phyloP scores from a whole-genome alignment of 2,888 invertebrate species.

The Taenaris catops region DNA sequence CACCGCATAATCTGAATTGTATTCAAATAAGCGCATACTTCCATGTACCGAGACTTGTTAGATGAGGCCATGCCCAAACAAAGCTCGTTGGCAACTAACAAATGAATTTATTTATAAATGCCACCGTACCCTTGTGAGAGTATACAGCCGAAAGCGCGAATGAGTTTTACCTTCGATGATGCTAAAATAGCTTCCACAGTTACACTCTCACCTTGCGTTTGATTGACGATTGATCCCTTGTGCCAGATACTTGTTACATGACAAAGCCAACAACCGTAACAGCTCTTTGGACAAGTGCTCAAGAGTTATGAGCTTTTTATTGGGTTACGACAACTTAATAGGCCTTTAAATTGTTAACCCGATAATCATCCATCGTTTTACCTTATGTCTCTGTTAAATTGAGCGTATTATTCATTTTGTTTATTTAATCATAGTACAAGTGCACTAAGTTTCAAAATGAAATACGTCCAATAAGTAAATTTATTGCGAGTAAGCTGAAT shows the following conservation, averaged over 20 bases:
- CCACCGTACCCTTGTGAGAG: conserved; percentile 71
- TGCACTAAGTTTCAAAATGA: too few species aligned
- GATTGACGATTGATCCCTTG: conserved; percentile 79
- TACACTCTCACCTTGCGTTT: conserved; percentile 78
- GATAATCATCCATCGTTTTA: conserved; percentile 2
- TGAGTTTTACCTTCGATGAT: conserved; percentile 77
- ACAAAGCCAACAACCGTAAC: conserved; percentile 35
- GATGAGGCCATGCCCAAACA: conserved; percentile 30
- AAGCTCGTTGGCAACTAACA: conserved; percentile 58
- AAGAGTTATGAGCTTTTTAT: conserved; percentile 8
- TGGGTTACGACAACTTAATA: conserved; percentile 10
- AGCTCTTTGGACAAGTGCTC: conserved; percentile 7
- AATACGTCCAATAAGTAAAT: conserved; percentile 1
- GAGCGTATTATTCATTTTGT: too few species aligned
- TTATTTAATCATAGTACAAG: too few species aligned
- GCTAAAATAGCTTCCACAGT: conserved; percentile 74
- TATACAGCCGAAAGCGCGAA: conserved; percentile 75
- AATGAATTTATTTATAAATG: conserved; percentile 70
- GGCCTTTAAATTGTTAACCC: conserved; percentile 1
- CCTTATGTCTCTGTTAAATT: too few species aligned
- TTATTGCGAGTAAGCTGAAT: not conserved
- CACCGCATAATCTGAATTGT: conserved; percentile 27
- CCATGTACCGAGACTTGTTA: conserved; percentile 26
- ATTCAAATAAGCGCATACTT: conserved; percentile 28
- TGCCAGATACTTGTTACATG: conserved; percentile 74